Evolutionary conservation across 2,797 vertebrate genomes (phyloP).

Genomic region (Euthynnus affinis): DNA sequence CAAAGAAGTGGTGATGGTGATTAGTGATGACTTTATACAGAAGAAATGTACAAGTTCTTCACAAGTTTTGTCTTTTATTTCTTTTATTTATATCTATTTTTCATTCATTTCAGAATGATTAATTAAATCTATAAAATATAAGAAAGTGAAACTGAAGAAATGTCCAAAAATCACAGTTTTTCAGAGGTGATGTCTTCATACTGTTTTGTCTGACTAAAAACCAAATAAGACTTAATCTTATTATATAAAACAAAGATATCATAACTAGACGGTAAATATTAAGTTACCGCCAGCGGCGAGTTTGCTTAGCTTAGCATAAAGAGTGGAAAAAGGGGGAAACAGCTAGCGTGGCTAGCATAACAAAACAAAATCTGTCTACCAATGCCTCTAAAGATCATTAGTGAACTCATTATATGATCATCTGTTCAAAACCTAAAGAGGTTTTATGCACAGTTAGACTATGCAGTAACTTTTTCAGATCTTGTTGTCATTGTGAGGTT

Average conservation of each 20-base stretch:
- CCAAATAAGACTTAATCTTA: neutral
- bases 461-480: neutral
- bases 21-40: slow-evolving; percentile 38
- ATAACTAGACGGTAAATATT: neutral
- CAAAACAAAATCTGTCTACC: neutral
- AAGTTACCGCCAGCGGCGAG: neutral
- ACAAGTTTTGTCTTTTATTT: too few relatives aligned
- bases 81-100: too few relatives aligned
- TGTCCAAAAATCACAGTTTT: too few relatives aligned
- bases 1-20: slow-evolving; percentile 47
- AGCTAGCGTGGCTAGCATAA: too few relatives aligned
- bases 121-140: too few relatives aligned
- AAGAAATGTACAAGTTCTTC: slow-evolving; percentile 15
- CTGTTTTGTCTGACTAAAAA: slow-evolving; percentile 20
- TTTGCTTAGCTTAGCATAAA: neutral
- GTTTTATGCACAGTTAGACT: neutral
- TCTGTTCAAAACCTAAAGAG: neutral
- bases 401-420: neutral
- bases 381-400: neutral
- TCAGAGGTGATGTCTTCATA: too few relatives aligned
- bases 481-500: too few relatives aligned
- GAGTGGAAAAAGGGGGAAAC: too few relatives aligned
- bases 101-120: too few relatives aligned
- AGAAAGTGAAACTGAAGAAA: too few relatives aligned
- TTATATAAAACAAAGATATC: neutral